Evolutionary conservation across 2,797 vertebrate genomes (phyloP).

Genomic region (Leptodactylus fallax): DNA sequence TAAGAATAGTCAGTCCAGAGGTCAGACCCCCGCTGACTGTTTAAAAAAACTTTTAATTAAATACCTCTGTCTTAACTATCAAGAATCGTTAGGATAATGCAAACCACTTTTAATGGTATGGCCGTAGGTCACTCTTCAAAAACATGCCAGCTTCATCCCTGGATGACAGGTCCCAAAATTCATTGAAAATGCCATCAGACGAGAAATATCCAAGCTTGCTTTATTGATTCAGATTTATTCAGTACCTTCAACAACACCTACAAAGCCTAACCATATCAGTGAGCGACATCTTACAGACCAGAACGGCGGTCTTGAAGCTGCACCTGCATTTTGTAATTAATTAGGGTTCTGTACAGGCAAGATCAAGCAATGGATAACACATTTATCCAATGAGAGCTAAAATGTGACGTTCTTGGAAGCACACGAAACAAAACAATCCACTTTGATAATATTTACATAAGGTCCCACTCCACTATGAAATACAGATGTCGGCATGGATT

Average conservation of each 20-base stretch:
- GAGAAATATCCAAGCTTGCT: not conserved
- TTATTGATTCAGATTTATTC: not conserved
- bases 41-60: not conserved
- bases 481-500: slow-evolving; percentile 63
- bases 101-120: not conserved
- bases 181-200: not conserved
- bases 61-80: not conserved
- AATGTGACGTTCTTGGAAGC: slow-evolving; percentile 62
- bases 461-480: slow-evolving; percentile 56
- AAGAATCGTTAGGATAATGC: not conserved
- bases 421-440: slow-evolving; percentile 45
- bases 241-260: not conserved
- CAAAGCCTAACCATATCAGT: not conserved
- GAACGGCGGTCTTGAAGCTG: not conserved
- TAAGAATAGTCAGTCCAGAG: not conserved
- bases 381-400: slow-evolving; percentile 41
- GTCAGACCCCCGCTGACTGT: not conserved
- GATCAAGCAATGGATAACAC: slow-evolving; percentile 45
- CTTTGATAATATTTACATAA: slow-evolving; percentile 62
- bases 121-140: not conserved
- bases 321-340: slow-evolving; percentile 66
- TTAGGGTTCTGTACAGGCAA: slow-evolving; percentile 58
- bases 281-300: slow-evolving; percentile 1
- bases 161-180: not conserved
- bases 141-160: not conserved